Base-by-base conservation (phyloP, 2,888 invertebrate species). In the Podabrus alpinus region DNA sequence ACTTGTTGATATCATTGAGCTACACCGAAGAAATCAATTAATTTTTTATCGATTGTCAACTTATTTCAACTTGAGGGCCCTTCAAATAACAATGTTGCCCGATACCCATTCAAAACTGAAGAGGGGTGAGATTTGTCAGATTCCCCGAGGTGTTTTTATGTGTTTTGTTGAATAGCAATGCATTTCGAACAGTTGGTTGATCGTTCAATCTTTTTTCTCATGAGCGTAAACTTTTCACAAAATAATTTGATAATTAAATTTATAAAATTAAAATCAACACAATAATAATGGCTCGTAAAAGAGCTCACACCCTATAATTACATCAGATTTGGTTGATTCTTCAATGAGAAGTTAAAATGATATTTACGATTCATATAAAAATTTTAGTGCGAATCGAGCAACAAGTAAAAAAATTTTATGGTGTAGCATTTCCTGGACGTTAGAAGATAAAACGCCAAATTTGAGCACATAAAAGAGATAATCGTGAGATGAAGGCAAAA, bases 141-240 rank as follows among this genome's bases (percentile, higher is more conserved):
- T 24, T 75, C 75, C 72, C 75, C 16, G 60, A 72, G 75, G 75
- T 75, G 69, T 69, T 72, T 71, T 75, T 69, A 72, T 69, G 13
- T 25, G 17, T 74, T 75, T 69, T 69, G 71, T 71, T 71, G 68
- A 66, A 15, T 64, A 62, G 62, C 19, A 69, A 59, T 67, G 45
- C 24, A 24, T 69, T 66, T 69, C 17, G 75, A 75, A 72, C 75
- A 75, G 75, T 75, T 75, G 75, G 75, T 61, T 59, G 16, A 66
- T 66, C 15, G 66, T 24, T 29, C 13, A n/a, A 16, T 24, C 15
- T 15, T 29, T n/a, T 64, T 21, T 64, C 62, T 64, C 62, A 64
- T 11, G 19, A 60, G 60, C 11, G 11, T 16, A 24, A 24, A 24
- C 24, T 24, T 24, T 9, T 24, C 24, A 24, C 24, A n/a, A 21